These are phyloP conservation scores for Eulimnadia texana DNA, from an alignment of 1,140 invertebrate species.

Conservation along the genomic window DNA sequence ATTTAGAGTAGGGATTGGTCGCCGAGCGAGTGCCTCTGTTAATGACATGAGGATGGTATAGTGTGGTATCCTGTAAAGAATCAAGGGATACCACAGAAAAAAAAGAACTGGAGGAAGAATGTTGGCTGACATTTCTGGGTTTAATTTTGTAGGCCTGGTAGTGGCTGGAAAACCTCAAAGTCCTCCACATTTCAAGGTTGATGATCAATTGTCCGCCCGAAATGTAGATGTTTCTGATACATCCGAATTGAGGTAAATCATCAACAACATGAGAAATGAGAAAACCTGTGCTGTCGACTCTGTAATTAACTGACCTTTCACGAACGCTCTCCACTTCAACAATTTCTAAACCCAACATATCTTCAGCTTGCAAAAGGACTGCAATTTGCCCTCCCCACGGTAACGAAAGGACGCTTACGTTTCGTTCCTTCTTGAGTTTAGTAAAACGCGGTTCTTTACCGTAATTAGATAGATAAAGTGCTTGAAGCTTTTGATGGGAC, in stretches of 20 bases:
- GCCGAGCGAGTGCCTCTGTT: no score
- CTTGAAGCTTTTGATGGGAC: slow-evolving; percentile 9
- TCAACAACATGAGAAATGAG: neutral
- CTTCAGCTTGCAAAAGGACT: neutral
- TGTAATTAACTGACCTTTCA: neutral
- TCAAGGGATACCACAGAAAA: no score
- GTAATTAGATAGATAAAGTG: neutral
- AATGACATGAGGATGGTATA: no score
- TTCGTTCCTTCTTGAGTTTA: neutral
- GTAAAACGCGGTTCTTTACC: neutral
- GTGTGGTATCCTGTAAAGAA: no score
- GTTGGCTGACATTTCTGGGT: no score
- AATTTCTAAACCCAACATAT: neutral
- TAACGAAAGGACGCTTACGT: neutral
- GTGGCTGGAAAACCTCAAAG: neutral
- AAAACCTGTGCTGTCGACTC: neutral
- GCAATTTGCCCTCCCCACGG: neutral
- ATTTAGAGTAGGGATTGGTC: no score
- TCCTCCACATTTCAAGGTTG: neutral
- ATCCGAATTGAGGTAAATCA: neutral
- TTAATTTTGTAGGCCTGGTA: neutral
- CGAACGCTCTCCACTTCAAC: neutral
- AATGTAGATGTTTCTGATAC: neutral
- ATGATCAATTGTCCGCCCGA: neutral
- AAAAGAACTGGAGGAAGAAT: no score